phyloP scores from a whole-genome alignment of 1,140 invertebrate genomes.

The Pseudomyrmex concolor region DNA sequence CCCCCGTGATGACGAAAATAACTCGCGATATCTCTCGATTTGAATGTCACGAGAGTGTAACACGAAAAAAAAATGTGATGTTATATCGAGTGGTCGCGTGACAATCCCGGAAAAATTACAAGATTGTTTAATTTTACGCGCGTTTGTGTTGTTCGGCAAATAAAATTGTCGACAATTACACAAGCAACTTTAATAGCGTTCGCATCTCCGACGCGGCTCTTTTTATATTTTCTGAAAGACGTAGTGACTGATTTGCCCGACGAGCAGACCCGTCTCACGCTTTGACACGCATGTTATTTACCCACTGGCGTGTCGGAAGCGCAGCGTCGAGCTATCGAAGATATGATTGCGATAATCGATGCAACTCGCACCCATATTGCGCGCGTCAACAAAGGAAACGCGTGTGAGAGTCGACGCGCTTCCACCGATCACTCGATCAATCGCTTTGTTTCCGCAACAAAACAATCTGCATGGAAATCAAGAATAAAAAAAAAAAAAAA shows the following conservation, averaged over 20 bases:
- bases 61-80: no score
- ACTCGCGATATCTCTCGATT: background rate
- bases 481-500: no score
- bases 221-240: constrained; percentile 19
- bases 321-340: constrained; percentile 31
- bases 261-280: constrained; percentile 32
- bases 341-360: constrained; percentile 51
- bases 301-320: constrained; percentile 31
- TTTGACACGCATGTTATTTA: constrained; percentile 53
- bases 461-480: no score
- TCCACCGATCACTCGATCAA: background rate
- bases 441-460: no score
- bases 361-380: constrained; percentile 5
- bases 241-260: constrained; percentile 37
- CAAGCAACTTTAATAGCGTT: constrained; percentile 1
- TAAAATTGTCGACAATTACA: constrained; percentile 20
- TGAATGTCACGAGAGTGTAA: background rate
- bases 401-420: constrained; percentile 16
- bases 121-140: constrained; percentile 1
- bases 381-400: constrained; percentile 1
- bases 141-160: constrained; percentile 1
- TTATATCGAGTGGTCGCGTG: no score
- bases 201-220: background rate
- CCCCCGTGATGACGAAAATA: no score
- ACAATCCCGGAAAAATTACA: no score